These are phyloP conservation scores for cattle (Bos taurus) DNA, from an alignment of 2,113 vertebrate species.

Conservation along the genomic window ARS-UCD2.0 NC_037339.1:21303001-21303500, in stretches of 20 bases:
- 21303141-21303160: background rate
- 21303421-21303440: background rate
- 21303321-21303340: background rate
- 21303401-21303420: background rate
- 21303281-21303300: background rate
- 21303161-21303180: background rate
- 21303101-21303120: background rate
- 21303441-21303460: background rate
- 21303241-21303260: background rate
- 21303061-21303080: background rate
- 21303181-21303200: background rate
- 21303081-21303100: background rate
- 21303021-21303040: background rate
- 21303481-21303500: background rate
- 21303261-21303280: background rate
- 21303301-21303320: background rate
- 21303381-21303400: background rate
- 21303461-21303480: conserved; percentile 22
- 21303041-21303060: background rate
- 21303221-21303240: background rate
- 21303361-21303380: background rate
- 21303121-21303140: background rate
- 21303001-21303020: background rate
- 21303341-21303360: background rate
- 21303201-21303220: background rate